Evolutionary conservation across 2,888 invertebrate species (phyloP), one percentile per base, ranked within the genome.

Genomic region (Nebria salina): DNA sequence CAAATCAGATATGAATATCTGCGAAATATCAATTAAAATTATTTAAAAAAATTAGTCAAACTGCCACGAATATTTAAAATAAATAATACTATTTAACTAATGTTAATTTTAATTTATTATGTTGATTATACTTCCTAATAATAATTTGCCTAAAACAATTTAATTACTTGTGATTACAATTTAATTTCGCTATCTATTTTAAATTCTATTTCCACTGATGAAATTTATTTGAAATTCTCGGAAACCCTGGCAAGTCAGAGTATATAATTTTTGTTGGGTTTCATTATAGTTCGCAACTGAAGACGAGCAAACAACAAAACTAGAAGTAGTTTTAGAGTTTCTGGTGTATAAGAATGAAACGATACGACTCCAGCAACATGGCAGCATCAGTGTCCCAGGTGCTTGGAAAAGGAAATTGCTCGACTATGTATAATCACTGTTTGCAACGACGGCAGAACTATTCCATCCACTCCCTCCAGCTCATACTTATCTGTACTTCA

Each of bases 351-450:
- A 13, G 54, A 54, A 54, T 54, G 54, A 54, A 54, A 54, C 13
- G 54, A 13, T 54, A 54, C 54, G 54, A 13, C 54, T 54, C 8
- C 11, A 54, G 54, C 54, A 54, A 54, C 54, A 54, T 54, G 54
- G 13, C 13, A 13, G 54, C 54, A 54, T 54, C 54, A 54, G 54
- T 7, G 54, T 54, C 54, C 54, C 54, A 54, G 54, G 54, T 54
- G 54, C 54, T 54, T 54, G 54, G 54, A 13, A 54, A 11, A 54
- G 11, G 54, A 54, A 54, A 54, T 54, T 54, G 54, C 54, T 54
- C 54, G 54, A 54, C 54, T 54, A 54, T 54, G 54, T 54, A 54
- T 54, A 54, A 54, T 54, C 54, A 54, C 54, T 54, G 54, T 54
- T 54, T 54, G 54, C 54, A 54, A 54, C 54, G 54, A 54, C 54